These are phyloP conservation scores for Gerris lacustris DNA, from an alignment of 2,888 invertebrate species.

Conservation along the genomic window DNA sequence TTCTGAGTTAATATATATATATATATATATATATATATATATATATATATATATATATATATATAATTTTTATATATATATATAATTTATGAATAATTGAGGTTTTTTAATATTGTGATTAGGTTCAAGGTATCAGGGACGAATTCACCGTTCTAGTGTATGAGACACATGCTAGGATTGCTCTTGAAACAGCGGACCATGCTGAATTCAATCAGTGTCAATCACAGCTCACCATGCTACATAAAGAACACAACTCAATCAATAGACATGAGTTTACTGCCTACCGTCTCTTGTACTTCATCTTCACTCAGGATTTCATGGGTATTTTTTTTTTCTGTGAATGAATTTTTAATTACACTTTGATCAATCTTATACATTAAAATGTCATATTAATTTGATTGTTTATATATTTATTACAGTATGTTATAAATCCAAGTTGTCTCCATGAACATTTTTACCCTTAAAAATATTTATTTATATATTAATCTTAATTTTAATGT, in stretches of 20 bases:
- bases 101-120: slow-evolving; percentile 25
- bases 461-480: too few relatives aligned
- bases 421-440: too few relatives aligned
- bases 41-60: too few relatives aligned
- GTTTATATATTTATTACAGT: too few relatives aligned
- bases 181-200: slow-evolving; percentile 94
- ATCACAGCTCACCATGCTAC: slow-evolving; percentile 91
- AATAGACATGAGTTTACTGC: slow-evolving; percentile 89
- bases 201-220: slow-evolving; percentile 99
- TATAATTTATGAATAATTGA: too few relatives aligned
- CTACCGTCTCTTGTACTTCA: slow-evolving; percentile 91
- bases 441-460: too few relatives aligned
- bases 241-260: slow-evolving; percentile 59
- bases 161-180: slow-evolving; percentile 96
- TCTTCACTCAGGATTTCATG: slow-evolving; percentile 93
- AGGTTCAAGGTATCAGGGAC: slow-evolving; percentile 93
- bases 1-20: too few relatives aligned
- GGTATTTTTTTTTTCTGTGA: slow-evolving; percentile 45
- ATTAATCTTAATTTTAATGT: too few relatives aligned
- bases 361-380: neutral
- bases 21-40: too few relatives aligned
- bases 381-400: too few relatives aligned
- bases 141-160: slow-evolving; percentile 94
- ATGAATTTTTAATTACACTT: neutral
- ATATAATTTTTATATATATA: too few relatives aligned